phyloP scores from a whole-genome alignment of 1,140 invertebrate species.

The Berghia stephanieae region DNA sequence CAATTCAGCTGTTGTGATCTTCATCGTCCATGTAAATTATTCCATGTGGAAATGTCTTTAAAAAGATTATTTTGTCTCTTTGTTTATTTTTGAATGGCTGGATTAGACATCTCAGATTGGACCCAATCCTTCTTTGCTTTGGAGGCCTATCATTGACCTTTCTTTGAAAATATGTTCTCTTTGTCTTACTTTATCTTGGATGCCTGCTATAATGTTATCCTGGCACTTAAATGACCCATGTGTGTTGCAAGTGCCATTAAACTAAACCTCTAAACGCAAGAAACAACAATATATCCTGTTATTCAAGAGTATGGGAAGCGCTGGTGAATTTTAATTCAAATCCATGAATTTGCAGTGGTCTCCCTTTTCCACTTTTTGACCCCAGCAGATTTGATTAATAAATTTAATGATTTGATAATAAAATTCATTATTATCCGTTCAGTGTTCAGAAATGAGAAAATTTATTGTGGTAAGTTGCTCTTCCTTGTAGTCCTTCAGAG shows the following conservation, averaged over 20 bases:
- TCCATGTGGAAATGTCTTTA: neutral
- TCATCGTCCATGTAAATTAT: constrained; percentile 10
- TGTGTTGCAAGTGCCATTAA: too few species aligned
- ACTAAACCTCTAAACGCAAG: neutral
- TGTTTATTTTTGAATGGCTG: neutral
- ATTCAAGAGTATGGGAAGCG: neutral
- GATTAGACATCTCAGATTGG: too few species aligned
- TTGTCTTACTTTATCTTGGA: neutral
- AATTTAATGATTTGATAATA: too few species aligned
- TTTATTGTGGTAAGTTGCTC: too few species aligned
- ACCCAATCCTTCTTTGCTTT: neutral
- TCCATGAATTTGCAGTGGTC: too few species aligned
- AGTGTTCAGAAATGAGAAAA: too few species aligned
- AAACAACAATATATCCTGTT: neutral
- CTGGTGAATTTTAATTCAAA: too few species aligned
- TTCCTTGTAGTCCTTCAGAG: too few species aligned
- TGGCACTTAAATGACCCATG: too few species aligned
- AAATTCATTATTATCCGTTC: too few species aligned
- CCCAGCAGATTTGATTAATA: too few species aligned
- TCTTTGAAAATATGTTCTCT: neutral
- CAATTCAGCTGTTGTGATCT: neutral
- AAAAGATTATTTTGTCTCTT: neutral
- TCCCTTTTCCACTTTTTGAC: too few species aligned
- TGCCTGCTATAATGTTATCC: neutral
- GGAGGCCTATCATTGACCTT: neutral